Evolutionary conservation across 1,140 invertebrate species (phyloP).

Genomic region (Habropoda laboriosa): DNA sequence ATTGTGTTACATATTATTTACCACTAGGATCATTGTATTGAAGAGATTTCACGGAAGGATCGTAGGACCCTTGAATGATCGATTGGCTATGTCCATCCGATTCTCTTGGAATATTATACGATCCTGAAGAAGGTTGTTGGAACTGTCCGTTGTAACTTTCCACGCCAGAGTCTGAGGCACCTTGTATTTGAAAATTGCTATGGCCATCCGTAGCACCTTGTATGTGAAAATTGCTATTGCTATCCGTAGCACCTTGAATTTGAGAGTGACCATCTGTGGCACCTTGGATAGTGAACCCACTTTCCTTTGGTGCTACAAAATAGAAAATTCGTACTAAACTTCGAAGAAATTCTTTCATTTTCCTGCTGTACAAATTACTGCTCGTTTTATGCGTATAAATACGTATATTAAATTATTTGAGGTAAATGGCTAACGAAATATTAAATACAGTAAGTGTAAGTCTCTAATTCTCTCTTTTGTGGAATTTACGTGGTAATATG

Average conservation of each 20-base stretch:
- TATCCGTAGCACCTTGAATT: conserved; percentile 75
- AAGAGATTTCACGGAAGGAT: conserved; percentile 67
- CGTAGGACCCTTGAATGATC: conserved; percentile 65
- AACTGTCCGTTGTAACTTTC: conserved; percentile 65
- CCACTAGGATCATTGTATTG: conserved; percentile 78
- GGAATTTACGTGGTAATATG: too few relatives aligned
- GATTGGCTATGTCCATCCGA: conserved; percentile 64
- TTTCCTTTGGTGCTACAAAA: conserved; percentile 68
- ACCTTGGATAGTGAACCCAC: conserved; percentile 76
- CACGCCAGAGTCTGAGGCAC: conserved; percentile 63
- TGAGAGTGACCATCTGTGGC: conserved; percentile 75
- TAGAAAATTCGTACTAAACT: background rate
- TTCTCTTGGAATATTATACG: conserved; percentile 72
- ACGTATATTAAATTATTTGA: too few relatives aligned
- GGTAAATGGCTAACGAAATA: too few relatives aligned
- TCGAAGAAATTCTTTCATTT: background rate
- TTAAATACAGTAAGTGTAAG: too few relatives aligned
- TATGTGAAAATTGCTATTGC: conserved; percentile 73
- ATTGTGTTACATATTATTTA: too few relatives aligned
- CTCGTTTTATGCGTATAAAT: too few relatives aligned
- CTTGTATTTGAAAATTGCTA: conserved; percentile 74
- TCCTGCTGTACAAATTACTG: too few relatives aligned
- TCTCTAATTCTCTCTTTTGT: too few relatives aligned
- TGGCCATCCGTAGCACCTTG: conserved; percentile 77
- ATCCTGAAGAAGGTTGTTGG: conserved; percentile 23